Evolutionary conservation across 2,888 invertebrate genomes (phyloP).

Genomic region (Gandaritis pyraliata): DNA sequence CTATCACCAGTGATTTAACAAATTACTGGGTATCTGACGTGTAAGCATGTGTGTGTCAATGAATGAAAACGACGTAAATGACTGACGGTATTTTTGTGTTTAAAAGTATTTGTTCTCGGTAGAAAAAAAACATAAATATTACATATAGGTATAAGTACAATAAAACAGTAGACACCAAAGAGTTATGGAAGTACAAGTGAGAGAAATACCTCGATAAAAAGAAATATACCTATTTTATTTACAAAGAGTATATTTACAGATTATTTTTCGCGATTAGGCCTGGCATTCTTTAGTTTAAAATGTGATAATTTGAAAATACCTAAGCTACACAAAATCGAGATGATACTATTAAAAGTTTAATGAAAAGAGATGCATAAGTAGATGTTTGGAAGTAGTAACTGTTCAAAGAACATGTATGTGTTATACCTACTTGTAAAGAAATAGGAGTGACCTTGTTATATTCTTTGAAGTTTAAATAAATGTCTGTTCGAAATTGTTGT

Average conservation of each 20-base stretch:
- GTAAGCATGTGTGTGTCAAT: too few species aligned
- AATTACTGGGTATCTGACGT: too few species aligned
- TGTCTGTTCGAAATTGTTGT: constrained; percentile 73
- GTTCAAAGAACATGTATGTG: constrained; percentile 54
- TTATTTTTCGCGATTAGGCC: constrained; percentile 41
- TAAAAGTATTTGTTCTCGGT: neutral
- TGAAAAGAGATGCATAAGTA: constrained; percentile 32
- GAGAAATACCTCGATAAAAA: constrained; percentile 35
- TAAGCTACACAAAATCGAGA: constrained; percentile 35
- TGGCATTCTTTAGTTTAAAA: constrained; percentile 40
- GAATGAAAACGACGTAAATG: neutral
- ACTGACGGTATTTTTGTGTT: neutral
- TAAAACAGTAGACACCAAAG: constrained; percentile 30
- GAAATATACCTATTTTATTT: constrained; percentile 35
- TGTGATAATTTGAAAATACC: constrained; percentile 38
- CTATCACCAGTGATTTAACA: too few species aligned
- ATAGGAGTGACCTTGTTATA: constrained; percentile 71
- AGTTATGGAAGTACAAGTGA: constrained; percentile 52
- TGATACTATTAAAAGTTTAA: constrained; percentile 30
- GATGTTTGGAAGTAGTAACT: constrained; percentile 39
- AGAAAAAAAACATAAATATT: constrained; percentile 4
- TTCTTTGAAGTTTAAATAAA: constrained; percentile 81
- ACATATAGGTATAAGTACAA: neutral
- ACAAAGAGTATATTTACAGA: constrained; percentile 38
- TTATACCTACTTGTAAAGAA: constrained; percentile 49